Base-by-base conservation (phyloP, 2,797 vertebrate species). In the Alfaro cultratus region DNA sequence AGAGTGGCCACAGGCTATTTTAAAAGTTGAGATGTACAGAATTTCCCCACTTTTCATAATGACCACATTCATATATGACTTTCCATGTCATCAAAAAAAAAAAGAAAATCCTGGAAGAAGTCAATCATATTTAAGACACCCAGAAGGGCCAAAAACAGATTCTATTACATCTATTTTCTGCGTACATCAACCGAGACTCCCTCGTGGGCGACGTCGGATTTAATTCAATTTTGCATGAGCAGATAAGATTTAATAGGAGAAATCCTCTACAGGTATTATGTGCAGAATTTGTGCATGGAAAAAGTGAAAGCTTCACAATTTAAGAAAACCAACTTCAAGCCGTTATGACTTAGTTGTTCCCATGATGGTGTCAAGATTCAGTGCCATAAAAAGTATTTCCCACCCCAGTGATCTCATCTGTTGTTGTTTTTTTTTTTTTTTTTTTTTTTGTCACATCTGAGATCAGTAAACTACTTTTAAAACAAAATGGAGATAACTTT, bases 1-100 rank as follows among this genome's bases (percentile, higher is more conserved):
- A 75, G 84, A 91, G 87, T 84, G 76, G 60, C 77, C 80, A 67
- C 39, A 57, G 77, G 75, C 47, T 47, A 78, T 84, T 57, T 81
- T n/a, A 74, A 78, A 84, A 77, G 49, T 79, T 75, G 12, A 87
- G 74, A 83, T 82, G 39, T 72, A 76, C 4, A 75, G 31, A 55
- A 18, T 7, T 67, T 51, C 68, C 70, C 51, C 46, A 49, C 64
- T 55, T 34, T 68, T 43, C 68, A 16, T 46, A 29, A 29, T 29
- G n/a, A 29, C 68, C 68, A 43, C 10, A 46, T 45, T 46, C 4
- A 9, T 26, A 29, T 72, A 29, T 4, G n/a, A 46, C 2, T 29
- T 71, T 71, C n/a, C 29, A n/a, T 15, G 1, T 29, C 68, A 71
- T 45, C 43, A 46, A 72, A 72, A 29, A 51, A 51, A 7, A 43